Conservation (phyloP, 2,113 vertebrate species). For the Turnix velox region DNA sequence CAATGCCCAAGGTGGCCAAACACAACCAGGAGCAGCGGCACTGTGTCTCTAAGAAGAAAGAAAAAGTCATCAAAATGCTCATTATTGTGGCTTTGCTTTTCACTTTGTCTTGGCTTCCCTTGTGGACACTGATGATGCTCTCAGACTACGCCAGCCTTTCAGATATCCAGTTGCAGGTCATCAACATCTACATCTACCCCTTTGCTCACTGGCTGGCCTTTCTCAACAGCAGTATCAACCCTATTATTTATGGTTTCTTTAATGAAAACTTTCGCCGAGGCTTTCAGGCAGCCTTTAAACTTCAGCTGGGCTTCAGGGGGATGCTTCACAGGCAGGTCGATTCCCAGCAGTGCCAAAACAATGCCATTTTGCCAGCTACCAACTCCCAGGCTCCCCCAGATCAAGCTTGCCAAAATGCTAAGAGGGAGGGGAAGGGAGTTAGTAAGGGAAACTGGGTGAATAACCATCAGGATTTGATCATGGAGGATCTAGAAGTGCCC, state of each 20-base stretch:
- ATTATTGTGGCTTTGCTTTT: conserved; percentile 85
- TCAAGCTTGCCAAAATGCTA: background rate
- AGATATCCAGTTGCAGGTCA: conserved; percentile 72
- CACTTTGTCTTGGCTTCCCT: conserved; percentile 88
- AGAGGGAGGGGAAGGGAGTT: background rate
- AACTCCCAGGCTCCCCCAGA: background rate
- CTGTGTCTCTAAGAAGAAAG: conserved; percentile 80
- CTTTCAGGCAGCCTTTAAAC: conserved; percentile 81
- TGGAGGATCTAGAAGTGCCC: conserved; percentile 76
- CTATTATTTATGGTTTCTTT: conserved; percentile 91
- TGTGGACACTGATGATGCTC: conserved; percentile 94
- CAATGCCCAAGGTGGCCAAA: conserved; percentile 55
- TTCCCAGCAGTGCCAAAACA: conserved; percentile 69
- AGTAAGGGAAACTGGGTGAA: conserved; percentile 56
- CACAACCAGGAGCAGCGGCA: conserved; percentile 72
- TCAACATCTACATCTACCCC: conserved; percentile 91
- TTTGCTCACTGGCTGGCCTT: conserved; percentile 94
- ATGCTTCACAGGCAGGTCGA: conserved; percentile 60
- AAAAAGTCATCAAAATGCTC: conserved; percentile 88
- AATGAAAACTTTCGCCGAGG: conserved; percentile 87
- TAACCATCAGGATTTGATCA: conserved; percentile 74
- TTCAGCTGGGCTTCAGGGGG: conserved; percentile 75
- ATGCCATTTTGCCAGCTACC: conserved; percentile 71
- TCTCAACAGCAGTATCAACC: conserved; percentile 91
- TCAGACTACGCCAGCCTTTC: conserved; percentile 85